Conservation (phyloP, 2,113 vertebrate species). For the Panthera tigris region DNA sequence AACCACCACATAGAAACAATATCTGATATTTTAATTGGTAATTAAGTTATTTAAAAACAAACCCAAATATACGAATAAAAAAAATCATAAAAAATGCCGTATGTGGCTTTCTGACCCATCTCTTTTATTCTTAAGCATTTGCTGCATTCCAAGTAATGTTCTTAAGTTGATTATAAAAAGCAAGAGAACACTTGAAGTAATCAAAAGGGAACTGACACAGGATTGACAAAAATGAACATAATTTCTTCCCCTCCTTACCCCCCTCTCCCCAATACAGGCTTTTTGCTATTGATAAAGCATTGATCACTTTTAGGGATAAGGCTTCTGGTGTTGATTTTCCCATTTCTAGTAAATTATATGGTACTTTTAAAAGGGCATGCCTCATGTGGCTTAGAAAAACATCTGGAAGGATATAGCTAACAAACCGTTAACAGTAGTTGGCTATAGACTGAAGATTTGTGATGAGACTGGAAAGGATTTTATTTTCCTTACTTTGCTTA, state of each 20-base stretch:
- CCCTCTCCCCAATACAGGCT: background rate
- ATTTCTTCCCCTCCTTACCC: background rate
- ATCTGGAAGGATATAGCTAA: constrained; percentile 8
- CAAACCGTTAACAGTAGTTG: background rate
- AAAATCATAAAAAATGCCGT: constrained; percentile 52
- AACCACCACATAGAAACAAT: background rate
- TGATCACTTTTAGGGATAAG: constrained; percentile 32
- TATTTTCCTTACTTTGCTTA: constrained; percentile 15
- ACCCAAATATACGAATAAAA: constrained; percentile 7
- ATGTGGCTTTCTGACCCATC: constrained; percentile 15
- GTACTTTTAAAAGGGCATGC: constrained; percentile 23
- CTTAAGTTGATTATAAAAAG: constrained; percentile 59
- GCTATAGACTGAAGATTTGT: background rate
- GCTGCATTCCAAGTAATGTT: constrained; percentile 42
- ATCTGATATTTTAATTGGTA: constrained; percentile 41
- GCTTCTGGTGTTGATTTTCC: background rate
- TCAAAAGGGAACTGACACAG: constrained; percentile 1
- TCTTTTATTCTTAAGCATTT: constrained; percentile 50
- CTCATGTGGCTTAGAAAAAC: background rate
- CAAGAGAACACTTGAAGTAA: constrained; percentile 14
- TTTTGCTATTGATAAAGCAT: constrained; percentile 50
- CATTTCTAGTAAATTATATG: constrained; percentile 43
- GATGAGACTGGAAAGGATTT: background rate
- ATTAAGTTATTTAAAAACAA: constrained; percentile 51
- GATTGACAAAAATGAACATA: constrained; percentile 10